Conservation (phyloP, 2,113 vertebrate genomes). For the Tiliqua scincoides region DNA sequence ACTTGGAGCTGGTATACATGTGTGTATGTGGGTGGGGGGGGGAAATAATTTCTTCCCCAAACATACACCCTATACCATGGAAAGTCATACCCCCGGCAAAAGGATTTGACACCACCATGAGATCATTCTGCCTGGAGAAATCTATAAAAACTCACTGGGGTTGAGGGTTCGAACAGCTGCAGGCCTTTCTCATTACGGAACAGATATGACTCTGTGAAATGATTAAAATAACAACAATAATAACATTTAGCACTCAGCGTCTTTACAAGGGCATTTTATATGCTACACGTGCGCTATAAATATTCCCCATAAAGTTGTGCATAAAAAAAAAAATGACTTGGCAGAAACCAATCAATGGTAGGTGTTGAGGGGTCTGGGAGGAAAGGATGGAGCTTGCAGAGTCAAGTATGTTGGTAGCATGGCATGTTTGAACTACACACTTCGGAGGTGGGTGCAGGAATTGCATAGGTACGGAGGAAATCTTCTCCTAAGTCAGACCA, state of each 20-base stretch:
- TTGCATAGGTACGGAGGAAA: no score
- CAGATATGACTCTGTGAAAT: constrained; percentile 71
- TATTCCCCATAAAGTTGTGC: constrained; percentile 77
- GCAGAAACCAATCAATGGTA: constrained; percentile 72
- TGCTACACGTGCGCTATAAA: constrained; percentile 75
- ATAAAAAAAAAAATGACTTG: constrained; percentile 66
- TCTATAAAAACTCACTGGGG: constrained; percentile 43
- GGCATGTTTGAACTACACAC: background rate
- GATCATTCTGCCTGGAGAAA: constrained; percentile 59
- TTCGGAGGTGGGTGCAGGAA: background rate
- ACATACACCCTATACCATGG: constrained; percentile 15
- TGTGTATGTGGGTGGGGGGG: no score
- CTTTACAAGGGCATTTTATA: constrained; percentile 77
- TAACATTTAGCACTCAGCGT: constrained; percentile 71
- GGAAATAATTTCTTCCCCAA: background rate
- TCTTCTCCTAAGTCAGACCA: no score
- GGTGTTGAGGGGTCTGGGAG: background rate
- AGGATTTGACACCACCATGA: constrained; percentile 52
- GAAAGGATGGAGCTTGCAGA: constrained; percentile 40
- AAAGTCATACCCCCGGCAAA: constrained; percentile 25
- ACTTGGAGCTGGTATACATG: background rate
- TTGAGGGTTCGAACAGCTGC: constrained; percentile 60
- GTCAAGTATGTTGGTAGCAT: constrained; percentile 46
- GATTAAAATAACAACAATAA: constrained; percentile 70
- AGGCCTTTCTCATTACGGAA: constrained; percentile 74